phyloP scores from a whole-genome alignment of 2,113 vertebrate genomes.

The Ammodytes marinus region DNA sequence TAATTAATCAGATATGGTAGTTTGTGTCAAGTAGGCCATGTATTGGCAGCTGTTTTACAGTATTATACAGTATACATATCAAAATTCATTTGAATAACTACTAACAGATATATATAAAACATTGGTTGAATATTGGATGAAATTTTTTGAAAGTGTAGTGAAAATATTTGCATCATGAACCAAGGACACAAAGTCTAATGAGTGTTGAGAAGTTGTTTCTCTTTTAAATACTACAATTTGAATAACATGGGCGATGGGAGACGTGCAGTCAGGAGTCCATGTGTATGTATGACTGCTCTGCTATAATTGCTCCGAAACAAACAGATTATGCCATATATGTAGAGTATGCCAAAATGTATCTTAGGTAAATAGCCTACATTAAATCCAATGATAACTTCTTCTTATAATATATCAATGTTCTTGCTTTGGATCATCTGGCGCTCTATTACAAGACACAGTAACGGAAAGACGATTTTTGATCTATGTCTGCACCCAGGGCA shows the following conservation, averaged over 20 bases:
- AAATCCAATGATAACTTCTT: not conserved
- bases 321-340: not conserved
- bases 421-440: not conserved
- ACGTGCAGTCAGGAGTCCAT: not conserved
- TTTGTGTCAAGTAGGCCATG: not conserved
- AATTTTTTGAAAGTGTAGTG: not conserved
- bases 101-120: not conserved
- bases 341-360: not conserved
- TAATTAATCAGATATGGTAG: not conserved
- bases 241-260: not conserved
- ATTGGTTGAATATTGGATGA: not conserved
- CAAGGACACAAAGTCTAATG: not conserved
- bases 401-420: not conserved
- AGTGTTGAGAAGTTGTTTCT: not conserved
- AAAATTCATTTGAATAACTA: not conserved
- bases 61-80: not conserved
- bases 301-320: not conserved
- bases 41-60: not conserved
- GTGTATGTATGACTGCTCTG: not conserved
- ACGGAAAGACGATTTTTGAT: conserved; percentile 2
- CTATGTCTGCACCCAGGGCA: not conserved
- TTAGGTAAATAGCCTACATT: not conserved
- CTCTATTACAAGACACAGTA: not conserved
- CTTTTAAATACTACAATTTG: not conserved
- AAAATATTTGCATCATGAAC: not conserved